These are phyloP conservation scores for Arenaria interpres DNA, from an alignment of 2,113 vertebrate genomes.

Conservation along the genomic window DNA sequence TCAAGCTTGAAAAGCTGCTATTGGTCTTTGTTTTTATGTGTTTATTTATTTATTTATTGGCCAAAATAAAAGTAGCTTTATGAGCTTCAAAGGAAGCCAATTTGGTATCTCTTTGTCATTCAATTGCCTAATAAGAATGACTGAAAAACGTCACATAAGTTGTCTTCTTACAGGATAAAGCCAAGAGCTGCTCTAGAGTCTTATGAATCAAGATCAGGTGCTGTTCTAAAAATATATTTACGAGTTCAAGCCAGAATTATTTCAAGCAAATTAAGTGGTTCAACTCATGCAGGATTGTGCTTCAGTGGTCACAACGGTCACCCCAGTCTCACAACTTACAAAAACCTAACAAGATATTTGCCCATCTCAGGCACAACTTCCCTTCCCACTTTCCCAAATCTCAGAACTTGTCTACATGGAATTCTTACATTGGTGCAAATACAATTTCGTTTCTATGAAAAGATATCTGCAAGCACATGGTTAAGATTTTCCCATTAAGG, in stretches of 20 bases:
- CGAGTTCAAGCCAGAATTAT: neutral
- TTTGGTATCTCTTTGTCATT: neutral
- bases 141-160: neutral
- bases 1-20: neutral
- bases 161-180: neutral
- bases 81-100: neutral
- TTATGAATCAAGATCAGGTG: neutral
- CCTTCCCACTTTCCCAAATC: neutral
- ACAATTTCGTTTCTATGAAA: neutral
- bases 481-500: neutral
- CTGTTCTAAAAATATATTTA: neutral
- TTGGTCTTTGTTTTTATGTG: neutral
- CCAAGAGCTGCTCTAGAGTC: neutral
- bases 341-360: neutral
- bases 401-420: neutral
- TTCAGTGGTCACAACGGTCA: accelerated
- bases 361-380: neutral
- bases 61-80: neutral
- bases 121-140: neutral
- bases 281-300: neutral
- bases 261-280: neutral
- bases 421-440: neutral
- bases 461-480: neutral
- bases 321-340: neutral
- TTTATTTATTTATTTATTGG: neutral